Conservation (phyloP, 1,140 invertebrate genomes). For the Hesperophylax magnus region DNA sequence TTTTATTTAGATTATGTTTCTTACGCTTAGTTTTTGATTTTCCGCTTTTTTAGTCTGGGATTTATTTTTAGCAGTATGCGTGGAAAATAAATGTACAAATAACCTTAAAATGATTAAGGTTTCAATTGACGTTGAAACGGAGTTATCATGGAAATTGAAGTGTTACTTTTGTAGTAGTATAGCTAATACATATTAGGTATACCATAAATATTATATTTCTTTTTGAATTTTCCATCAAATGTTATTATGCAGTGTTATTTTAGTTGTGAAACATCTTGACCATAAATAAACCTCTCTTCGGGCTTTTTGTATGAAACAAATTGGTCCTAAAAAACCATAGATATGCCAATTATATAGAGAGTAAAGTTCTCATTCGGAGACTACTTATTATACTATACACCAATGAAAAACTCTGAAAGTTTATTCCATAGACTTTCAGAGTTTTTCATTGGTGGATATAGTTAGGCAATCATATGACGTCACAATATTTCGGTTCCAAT, state of each 20-base stretch:
- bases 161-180: neutral
- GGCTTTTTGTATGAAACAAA: no score
- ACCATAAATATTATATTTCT: neutral
- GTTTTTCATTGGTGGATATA: no score
- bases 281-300: no score
- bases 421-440: no score
- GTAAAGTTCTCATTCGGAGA: no score
- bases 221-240: conserved; percentile 11
- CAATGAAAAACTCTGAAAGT: no score
- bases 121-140: neutral
- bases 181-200: neutral
- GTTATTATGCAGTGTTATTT: conserved; percentile 4
- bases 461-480: no score
- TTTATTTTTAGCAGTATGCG: neutral
- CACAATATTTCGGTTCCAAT: no score
- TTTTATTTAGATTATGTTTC: conserved; percentile 5
- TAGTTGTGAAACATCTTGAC: no score
- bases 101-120: neutral
- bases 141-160: neutral
- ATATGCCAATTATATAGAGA: no score
- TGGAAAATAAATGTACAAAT: conserved; percentile 23
- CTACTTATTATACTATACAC: no score
- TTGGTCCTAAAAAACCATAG: no score
- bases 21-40: conserved; percentile 11
- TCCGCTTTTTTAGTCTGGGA: neutral